Evolutionary conservation across 2,888 invertebrate species (phyloP), one percentile per base, ranked within the genome.

Genomic region (Acheta domesticus): DNA sequence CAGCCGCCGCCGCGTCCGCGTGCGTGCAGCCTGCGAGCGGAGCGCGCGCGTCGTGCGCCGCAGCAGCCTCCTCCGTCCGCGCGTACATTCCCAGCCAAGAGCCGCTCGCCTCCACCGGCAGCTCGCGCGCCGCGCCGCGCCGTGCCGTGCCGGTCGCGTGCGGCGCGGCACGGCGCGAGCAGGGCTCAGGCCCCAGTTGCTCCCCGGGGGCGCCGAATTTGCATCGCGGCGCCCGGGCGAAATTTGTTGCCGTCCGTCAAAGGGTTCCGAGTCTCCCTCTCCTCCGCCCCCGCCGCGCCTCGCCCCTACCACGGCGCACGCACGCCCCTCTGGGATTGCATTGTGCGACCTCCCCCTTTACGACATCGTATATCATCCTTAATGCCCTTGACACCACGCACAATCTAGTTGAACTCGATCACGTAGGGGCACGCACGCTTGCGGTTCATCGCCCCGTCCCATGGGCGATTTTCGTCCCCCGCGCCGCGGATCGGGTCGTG

Each of bases 351-450:
- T n/a, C n/a, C 16, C 62, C 62, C 62, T 62, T 62, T 62, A 62
- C 62, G 62, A 62, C 62, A 62, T n/a, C 62, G 62, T 62, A 14
- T 14, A 62, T 62, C 62, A 62, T 62, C 62, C 62, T 62, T 62
- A 62, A 62, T 62, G 62, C n/a, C 62, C 62, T 62, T n/a, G 14
- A 62, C 62, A 62, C 62, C n/a, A n/a, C 62, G 62, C 62, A 62
- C 62, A 62, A 62, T 62, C 62, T 62, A 62, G 14, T 62, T 62
- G 62, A 62, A 62, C 16, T 62, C 62, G 62, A 62, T 62, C 62
- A n/a, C 62, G n/a, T 62, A 62, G n/a, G 36, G 36, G n/a, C 62
- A 62, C 62, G 62, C 62, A n/a, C 62, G 62, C 62, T 14, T n/a
- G n/a, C 62, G 62, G 16, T 19, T 62, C 62, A n/a, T 62, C 62